A percentile compares a stretch with the other conserved stretches of the same genome.
These are phyloP conservation scores for Melanophora roralis DNA, from an alignment of 2,888 invertebrate species.

Conservation along the genomic window DNA sequence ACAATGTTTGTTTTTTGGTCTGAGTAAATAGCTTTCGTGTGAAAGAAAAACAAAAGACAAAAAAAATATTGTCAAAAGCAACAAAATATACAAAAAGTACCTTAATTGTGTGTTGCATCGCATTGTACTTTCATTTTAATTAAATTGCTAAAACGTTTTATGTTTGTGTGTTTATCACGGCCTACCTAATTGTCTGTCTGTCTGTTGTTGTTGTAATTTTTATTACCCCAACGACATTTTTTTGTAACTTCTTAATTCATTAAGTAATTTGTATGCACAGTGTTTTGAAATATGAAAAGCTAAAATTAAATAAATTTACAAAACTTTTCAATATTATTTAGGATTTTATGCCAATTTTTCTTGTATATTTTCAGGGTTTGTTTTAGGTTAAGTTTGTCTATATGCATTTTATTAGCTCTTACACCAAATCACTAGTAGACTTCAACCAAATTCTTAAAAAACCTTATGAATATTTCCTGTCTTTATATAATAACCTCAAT, in stretches of 20 bases:
- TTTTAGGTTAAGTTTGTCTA: no score
- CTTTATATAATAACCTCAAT: no score
- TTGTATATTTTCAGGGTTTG: no score
- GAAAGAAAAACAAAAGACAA: neutral
- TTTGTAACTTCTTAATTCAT: constrained; percentile 36
- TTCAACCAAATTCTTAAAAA: no score
- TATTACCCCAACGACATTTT: constrained; percentile 31
- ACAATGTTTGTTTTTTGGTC: neutral
- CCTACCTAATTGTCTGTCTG: neutral
- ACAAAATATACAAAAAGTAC: neutral
- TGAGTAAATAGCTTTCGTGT: neutral
- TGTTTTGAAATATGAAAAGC: neutral
- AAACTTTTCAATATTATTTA: no score
- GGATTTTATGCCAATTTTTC: no score
- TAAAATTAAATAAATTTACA: no score
- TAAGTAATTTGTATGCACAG: constrained; percentile 3
- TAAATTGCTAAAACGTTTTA: constrained; percentile 26
- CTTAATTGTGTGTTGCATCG: neutral
- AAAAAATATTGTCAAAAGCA: constrained; percentile 36
- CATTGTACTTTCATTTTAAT: constrained; percentile 50
- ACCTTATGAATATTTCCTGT: no score
- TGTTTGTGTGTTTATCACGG: neutral
- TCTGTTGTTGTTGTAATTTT: constrained; percentile 29
- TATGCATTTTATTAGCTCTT: no score
- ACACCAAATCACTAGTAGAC: no score